Conservation (phyloP, 2,888 invertebrate genomes). For the Eledone cirrhosa region DNA sequence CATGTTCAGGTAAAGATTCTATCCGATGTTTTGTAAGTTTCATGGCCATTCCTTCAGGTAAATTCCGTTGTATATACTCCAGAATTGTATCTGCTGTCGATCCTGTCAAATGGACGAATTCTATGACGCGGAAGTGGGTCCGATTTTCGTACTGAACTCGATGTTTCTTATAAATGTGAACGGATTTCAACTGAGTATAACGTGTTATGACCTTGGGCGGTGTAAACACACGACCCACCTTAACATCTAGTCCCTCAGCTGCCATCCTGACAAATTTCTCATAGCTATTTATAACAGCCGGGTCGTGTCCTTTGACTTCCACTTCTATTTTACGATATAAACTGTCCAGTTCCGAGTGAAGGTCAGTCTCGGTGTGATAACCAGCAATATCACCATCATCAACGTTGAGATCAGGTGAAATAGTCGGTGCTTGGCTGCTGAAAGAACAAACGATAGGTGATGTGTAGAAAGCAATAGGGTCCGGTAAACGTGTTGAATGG, state of each 20-base stretch:
- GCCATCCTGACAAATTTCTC: slow-evolving; percentile 83
- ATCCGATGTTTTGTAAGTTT: slow-evolving; percentile 73
- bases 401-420: too few species aligned
- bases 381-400: too few species aligned
- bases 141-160: slow-evolving; percentile 94
- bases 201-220: slow-evolving; percentile 79
- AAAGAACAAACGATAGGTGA: too few species aligned
- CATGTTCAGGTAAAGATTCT: slow-evolving; percentile 14
- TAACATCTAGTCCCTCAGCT: slow-evolving; percentile 82
- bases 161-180: slow-evolving; percentile 80
- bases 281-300: slow-evolving; percentile 87
- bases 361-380: not conserved
- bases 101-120: slow-evolving; percentile 61
- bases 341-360: slow-evolving; percentile 56
- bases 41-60: slow-evolving; percentile 96
- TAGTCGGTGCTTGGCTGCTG: too few species aligned
- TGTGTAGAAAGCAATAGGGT: too few species aligned
- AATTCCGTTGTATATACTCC: slow-evolving; percentile 94
- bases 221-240: slow-evolving; percentile 71
- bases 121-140: slow-evolving; percentile 87
- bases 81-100: slow-evolving; percentile 84
- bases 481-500: too few species aligned
- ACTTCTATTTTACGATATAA: slow-evolving; percentile 84
- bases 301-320: slow-evolving; percentile 88
- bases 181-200: slow-evolving; percentile 84